Conservation (phyloP, 1,140 invertebrate species). For the Drosophila parabipectinata region DNA sequence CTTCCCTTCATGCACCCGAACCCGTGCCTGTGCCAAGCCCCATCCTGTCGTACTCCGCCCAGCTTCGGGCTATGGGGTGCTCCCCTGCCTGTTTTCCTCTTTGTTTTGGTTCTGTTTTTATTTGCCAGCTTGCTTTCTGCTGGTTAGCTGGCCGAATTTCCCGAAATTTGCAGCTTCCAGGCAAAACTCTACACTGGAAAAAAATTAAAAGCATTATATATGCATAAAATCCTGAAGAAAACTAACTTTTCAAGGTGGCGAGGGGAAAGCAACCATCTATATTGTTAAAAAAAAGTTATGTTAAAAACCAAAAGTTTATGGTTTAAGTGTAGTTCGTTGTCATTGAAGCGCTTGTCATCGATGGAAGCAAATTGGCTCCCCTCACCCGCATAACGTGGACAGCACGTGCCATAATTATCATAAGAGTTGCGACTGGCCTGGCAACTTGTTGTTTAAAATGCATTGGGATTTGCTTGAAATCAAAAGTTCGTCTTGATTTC, state of each 20-base stretch:
- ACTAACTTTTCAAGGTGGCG: background rate
- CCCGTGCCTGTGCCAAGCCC: background rate
- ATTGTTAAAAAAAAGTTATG: too few relatives aligned
- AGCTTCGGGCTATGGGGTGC: background rate
- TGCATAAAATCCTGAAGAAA: background rate
- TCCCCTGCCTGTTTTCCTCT: slow-evolving; percentile 6
- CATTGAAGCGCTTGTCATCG: slow-evolving; percentile 32
- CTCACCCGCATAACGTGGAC: slow-evolving; percentile 2
- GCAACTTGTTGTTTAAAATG: slow-evolving; percentile 70
- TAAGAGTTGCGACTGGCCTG: slow-evolving; percentile 1
- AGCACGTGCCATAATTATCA: slow-evolving; percentile 19
- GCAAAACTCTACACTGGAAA: slow-evolving; percentile 11
- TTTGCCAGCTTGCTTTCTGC: slow-evolving; percentile 79
- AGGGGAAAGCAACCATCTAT: too few relatives aligned
- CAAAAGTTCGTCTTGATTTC: background rate
- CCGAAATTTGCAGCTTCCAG: slow-evolving; percentile 40
- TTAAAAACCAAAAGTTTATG: too few relatives aligned
- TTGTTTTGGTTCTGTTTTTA: slow-evolving; percentile 65
- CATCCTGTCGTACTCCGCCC: background rate
- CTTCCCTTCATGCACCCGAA: background rate
- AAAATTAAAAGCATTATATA: background rate
- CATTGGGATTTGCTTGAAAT: slow-evolving; percentile 44
- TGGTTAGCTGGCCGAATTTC: slow-evolving; percentile 78
- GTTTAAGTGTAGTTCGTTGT: background rate
- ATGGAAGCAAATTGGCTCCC: slow-evolving; percentile 62